Percentiles rank a stretch among this genome's conserved stretches.
Conservation (phyloP, 2,113 vertebrate genomes). For the Megalops atlanticus region DNA sequence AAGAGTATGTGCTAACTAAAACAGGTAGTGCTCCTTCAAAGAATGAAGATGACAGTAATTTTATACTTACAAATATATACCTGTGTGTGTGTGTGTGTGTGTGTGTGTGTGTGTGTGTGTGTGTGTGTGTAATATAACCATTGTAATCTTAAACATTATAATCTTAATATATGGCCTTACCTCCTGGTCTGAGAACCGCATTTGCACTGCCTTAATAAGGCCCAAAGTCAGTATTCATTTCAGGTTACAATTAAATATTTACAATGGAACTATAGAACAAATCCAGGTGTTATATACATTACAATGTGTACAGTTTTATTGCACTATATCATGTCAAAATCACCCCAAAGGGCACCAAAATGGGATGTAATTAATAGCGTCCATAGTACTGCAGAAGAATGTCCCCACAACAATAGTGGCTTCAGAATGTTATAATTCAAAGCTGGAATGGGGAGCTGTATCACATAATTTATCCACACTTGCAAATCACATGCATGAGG, state of each 20-base stretch:
- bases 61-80: too few relatives aligned
- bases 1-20: background rate
- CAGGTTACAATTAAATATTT: background rate
- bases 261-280: background rate
- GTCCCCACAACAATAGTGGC: background rate
- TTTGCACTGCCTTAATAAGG: too few relatives aligned
- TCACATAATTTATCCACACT: background rate
- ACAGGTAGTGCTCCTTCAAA: background rate
- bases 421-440: background rate
- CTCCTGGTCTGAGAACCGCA: too few relatives aligned
- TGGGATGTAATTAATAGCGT: background rate
- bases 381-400: background rate
- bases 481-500: background rate
- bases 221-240: background rate
- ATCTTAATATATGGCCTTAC: too few relatives aligned
- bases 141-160: too few relatives aligned
- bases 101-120: too few relatives aligned
- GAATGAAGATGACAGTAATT: background rate
- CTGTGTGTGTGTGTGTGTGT: too few relatives aligned
- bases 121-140: too few relatives aligned
- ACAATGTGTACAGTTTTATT: background rate
- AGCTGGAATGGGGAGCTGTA: background rate
- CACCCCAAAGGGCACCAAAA: background rate
- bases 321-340: background rate
- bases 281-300: background rate